These are phyloP conservation scores for Metopia argyrocephala DNA, from an alignment of 2,888 invertebrate species.

Conservation along the genomic window DNA sequence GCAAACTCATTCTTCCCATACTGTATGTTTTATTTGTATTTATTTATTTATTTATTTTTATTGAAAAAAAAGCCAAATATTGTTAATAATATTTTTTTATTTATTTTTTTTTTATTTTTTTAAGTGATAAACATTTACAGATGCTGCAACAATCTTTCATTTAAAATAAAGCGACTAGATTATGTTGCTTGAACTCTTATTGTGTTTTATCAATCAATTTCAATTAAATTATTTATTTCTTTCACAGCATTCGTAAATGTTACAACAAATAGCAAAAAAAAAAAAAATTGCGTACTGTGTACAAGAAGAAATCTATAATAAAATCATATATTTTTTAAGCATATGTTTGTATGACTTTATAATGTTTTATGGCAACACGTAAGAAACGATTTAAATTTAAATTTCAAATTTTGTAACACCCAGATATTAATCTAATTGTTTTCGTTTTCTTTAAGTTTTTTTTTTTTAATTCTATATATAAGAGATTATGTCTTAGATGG, in stretches of 20 bases:
- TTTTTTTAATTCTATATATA: conserved; percentile 10
- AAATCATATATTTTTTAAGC: not conserved
- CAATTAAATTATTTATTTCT: not conserved
- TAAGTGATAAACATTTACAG: conserved; percentile 24
- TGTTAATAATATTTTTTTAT: too few relatives aligned
- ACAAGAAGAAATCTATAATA: conserved; percentile 3
- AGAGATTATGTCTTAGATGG: conserved; percentile 34
- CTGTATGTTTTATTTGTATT: too few relatives aligned
- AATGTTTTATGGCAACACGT: conserved; percentile 37
- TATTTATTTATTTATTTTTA: not conserved
- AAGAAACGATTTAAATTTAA: not conserved
- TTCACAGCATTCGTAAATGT: conserved; percentile 47
- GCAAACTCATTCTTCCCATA: too few relatives aligned
- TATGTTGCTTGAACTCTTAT: not conserved
- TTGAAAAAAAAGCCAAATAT: conserved; percentile 9
- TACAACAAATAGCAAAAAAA: too few relatives aligned
- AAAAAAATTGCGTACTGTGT: not conserved
- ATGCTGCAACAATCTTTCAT: conserved; percentile 35
- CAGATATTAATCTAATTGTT: too few relatives aligned
- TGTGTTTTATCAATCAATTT: not conserved
- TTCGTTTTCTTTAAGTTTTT: conserved; percentile 6
- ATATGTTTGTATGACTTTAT: conserved; percentile 34
- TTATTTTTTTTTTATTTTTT: conserved; percentile 9
- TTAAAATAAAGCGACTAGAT: conserved; percentile 38
- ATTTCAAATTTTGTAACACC: not conserved